phyloP scores from a whole-genome alignment of 2,888 invertebrate genomes.

The Agriotes lineatus region DNA sequence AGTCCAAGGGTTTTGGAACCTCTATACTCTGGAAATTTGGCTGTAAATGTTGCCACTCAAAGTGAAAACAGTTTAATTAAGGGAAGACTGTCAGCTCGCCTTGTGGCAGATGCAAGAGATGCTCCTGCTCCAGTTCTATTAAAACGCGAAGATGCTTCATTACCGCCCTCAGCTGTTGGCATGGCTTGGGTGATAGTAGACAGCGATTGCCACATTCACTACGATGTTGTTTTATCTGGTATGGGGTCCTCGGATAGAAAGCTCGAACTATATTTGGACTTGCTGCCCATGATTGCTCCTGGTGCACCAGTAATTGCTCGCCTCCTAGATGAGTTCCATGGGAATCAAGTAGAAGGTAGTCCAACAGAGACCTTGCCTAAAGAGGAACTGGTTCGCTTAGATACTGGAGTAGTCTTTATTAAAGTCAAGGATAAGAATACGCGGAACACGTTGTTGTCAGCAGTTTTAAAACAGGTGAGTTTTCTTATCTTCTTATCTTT shows the following conservation, averaged over 20 bases:
- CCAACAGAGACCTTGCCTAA: slow-evolving; percentile 75
- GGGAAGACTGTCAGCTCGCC: slow-evolving; percentile 76
- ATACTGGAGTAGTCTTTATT: slow-evolving; percentile 81
- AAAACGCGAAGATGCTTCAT: slow-evolving; percentile 70
- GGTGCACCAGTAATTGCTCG: slow-evolving; percentile 76
- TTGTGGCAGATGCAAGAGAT: slow-evolving; percentile 81
- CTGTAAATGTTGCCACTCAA: slow-evolving; percentile 79
- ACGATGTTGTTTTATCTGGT: slow-evolving; percentile 74
- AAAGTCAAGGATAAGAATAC: slow-evolving; percentile 76
- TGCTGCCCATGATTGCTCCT: slow-evolving; percentile 75
- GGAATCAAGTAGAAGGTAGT: slow-evolving; percentile 79
- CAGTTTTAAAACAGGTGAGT: slow-evolving; percentile 74
- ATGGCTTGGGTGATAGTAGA: slow-evolving; percentile 89
- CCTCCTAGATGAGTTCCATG: slow-evolving; percentile 73
- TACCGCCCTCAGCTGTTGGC: slow-evolving; percentile 74
- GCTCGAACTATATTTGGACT: slow-evolving; percentile 72
- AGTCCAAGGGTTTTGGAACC: slow-evolving; percentile 87
- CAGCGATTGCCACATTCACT: slow-evolving; percentile 83
- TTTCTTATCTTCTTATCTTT: not conserved
- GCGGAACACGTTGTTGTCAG: slow-evolving; percentile 72
- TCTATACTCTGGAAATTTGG: slow-evolving; percentile 84
- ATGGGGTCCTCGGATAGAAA: slow-evolving; percentile 61
- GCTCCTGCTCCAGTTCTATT: slow-evolving; percentile 77
- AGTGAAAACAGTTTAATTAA: slow-evolving; percentile 72
- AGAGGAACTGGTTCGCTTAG: slow-evolving; percentile 77